Evolutionary conservation across 2,113 vertebrate species (phyloP).

Genomic region (Myotis davidii): DNA sequence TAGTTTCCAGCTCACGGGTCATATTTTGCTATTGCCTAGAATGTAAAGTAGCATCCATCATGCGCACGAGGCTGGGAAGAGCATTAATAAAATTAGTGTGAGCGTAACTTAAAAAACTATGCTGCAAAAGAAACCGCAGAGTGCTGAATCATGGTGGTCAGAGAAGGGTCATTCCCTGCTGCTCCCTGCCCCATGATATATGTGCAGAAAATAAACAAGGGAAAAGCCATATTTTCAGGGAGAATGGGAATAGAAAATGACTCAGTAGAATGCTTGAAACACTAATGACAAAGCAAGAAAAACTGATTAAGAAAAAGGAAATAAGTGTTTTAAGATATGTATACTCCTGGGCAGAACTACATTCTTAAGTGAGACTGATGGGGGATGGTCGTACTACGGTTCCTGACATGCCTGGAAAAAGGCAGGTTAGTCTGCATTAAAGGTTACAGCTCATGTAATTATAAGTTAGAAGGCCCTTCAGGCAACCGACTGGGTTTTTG

Average conservation of each 20-base stretch:
- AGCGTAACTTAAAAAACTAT: neutral
- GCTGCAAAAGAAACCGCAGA: neutral
- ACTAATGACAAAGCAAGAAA: slow-evolving; percentile 9
- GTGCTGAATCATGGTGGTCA: neutral
- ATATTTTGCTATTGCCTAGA: slow-evolving; percentile 4
- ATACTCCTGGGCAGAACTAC: neutral
- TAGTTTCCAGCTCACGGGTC: neutral
- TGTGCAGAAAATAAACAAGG: neutral
- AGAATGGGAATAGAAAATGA: neutral
- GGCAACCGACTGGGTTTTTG: neutral
- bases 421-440: neutral
- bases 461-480: neutral
- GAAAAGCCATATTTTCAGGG: neutral
- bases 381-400: neutral
- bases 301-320: neutral
- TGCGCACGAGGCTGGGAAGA: neutral
- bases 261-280: neutral
- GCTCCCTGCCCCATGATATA: neutral
- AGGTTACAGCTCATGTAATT: neutral
- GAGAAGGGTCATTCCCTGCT: neutral
- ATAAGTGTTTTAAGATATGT: neutral
- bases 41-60: neutral
- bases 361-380: neutral
- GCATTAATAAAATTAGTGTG: neutral
- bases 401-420: neutral